Conservation (phyloP, 2,797 vertebrate genomes). For the Chlorospingus flavigularis region DNA sequence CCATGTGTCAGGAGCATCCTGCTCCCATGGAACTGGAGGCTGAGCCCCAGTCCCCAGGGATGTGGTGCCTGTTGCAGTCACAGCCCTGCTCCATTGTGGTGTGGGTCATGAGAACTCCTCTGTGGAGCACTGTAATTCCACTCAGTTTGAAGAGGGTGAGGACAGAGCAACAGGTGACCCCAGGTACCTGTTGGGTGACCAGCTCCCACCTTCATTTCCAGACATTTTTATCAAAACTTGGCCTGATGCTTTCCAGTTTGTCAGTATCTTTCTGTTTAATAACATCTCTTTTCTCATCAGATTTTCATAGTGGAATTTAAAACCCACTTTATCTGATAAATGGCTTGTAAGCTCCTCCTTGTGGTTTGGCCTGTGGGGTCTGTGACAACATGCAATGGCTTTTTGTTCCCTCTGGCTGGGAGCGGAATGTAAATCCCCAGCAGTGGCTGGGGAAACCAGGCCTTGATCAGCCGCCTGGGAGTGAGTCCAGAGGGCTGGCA, state of each 20-base stretch:
- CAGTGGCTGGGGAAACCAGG: background rate
- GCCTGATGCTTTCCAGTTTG: background rate
- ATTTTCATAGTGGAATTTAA: background rate
- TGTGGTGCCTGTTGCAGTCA: background rate
- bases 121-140: background rate
- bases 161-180: background rate
- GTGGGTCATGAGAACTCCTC: background rate
- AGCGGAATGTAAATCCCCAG: background rate
- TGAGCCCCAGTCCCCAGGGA: background rate
- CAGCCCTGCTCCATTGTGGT: fast-evolving
- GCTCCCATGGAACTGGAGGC: background rate
- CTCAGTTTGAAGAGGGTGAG: background rate
- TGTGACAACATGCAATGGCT: background rate
- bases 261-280: background rate
- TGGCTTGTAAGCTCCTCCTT: background rate
- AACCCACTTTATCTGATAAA: background rate
- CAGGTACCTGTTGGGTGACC: background rate
- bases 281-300: background rate
- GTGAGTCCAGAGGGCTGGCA: background rate
- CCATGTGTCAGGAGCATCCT: background rate
- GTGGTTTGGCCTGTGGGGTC: background rate
- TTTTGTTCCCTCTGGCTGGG: background rate
- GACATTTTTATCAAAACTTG: background rate
- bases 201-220: background rate
- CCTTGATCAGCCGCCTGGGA: background rate